Evolutionary conservation across 2,113 vertebrate genomes (phyloP).

Genomic region (Anoplopoma fimbria): DNA sequence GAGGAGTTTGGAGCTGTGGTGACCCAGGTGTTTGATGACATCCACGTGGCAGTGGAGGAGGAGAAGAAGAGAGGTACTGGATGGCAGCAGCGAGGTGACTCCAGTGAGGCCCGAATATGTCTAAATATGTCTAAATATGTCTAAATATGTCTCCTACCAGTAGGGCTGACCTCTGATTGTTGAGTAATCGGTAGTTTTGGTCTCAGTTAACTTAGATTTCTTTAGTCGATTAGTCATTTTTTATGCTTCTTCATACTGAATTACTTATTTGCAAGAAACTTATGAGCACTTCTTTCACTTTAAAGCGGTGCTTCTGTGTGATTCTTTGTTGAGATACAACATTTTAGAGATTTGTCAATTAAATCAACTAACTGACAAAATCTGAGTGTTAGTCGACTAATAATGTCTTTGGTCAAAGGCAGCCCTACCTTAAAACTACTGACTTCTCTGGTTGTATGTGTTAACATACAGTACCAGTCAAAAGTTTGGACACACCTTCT

Average conservation of each 20-base stretch:
- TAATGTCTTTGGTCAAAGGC: too few species aligned
- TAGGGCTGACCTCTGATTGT: not conserved
- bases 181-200: not conserved
- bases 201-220: not conserved
- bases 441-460: not conserved
- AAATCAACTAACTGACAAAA: too few species aligned
- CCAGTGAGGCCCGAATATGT: not conserved
- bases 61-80: slow-evolving; percentile 79
- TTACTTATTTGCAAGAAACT: not conserved
- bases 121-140: too few species aligned
- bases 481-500: too few species aligned
- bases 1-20: slow-evolving; percentile 87
- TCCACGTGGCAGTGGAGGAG: slow-evolving; percentile 67
- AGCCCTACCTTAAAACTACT: not conserved
- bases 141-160: not conserved
- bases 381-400: too few species aligned
- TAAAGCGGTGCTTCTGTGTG: not conserved
- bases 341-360: too few species aligned
- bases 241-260: not conserved
- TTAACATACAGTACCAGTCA: too few species aligned
- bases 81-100: not conserved
- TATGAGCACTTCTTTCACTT: not conserved
- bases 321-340: too few species aligned
- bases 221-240: not conserved
- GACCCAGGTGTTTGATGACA: slow-evolving; percentile 80